Base-by-base conservation (phyloP, 2,888 invertebrate species). In the Sesia bembeciformis region DNA sequence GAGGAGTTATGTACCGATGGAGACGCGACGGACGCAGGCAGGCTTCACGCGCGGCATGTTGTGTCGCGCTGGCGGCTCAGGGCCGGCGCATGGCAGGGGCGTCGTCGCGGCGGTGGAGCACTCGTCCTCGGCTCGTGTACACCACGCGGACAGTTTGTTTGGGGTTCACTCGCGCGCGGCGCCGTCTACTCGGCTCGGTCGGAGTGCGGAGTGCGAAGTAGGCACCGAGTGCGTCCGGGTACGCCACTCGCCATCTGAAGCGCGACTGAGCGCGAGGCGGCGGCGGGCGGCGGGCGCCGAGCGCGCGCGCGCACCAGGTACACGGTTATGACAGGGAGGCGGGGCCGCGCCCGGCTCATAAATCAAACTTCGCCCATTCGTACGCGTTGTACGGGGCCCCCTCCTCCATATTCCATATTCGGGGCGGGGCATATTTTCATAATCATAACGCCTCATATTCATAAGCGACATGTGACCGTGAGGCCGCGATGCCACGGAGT, bases 271-370 rank as follows among this genome's bases (percentile, higher is more conserved):
- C 74, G 75, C 78, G 76, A 78, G 79, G 76, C 77, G 83, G 81
- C 76, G 72, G 69, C 67, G 72, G 76, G 75, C 78, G 77, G 73
- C 62, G 67, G 62, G 64, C 60, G 63, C 63, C 60, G 59, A 64
- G 76, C 84, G 84, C 89, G 87, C 89, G 90, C 92, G 92, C 92
- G 91, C 91, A 91, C 91, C 90, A 88, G 89, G 84, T 87, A 86
- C 78, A 78, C 90, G 90, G 91, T 92, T 93, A 93, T 92, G 92
- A 92, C 92, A 92, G 91, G 90, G 91, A 78, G 92, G 92, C 91
- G 92, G 92, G 78, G 91, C 90, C 90, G 83, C 81, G 84, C 84
- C 79, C 78, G 84, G 84, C 91, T 92, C 92, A 92, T 92, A 92
- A 92, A 92, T 92, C 92, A 91, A 91, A 91, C 91, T 88, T 89